These are phyloP conservation scores for Drosophila falleni DNA, from an alignment of 2,888 invertebrate genomes.

Conservation along the genomic window DNA sequence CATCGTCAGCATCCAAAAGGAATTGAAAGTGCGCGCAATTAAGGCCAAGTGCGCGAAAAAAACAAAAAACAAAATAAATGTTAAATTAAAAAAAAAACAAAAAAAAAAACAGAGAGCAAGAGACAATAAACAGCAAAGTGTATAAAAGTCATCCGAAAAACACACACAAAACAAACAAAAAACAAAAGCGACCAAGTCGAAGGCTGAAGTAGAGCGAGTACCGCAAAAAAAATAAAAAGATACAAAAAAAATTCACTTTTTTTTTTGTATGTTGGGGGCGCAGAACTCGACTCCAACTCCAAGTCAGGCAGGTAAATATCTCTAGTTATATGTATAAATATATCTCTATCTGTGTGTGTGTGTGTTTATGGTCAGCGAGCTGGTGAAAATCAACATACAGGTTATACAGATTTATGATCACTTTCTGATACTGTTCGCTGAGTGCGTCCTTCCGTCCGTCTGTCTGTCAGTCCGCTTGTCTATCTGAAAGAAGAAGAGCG, in stretches of 20 bases:
- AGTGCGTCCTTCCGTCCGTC: conserved; percentile 21
- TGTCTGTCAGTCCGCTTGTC: not conserved
- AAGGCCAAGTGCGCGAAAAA: conserved; percentile 76
- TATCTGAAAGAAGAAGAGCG: conserved; percentile 37
- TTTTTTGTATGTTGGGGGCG: conserved; percentile 30
- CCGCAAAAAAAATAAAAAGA: too few species aligned
- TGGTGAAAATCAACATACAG: conserved; percentile 75
- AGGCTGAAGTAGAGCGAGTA: conserved; percentile 63
- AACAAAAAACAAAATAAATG: conserved; percentile 23
- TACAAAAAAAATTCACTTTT: conserved; percentile 65
- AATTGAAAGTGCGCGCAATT: conserved; percentile 82
- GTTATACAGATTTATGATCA: conserved; percentile 77
- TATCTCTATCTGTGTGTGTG: conserved; percentile 1
- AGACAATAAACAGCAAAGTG: conserved; percentile 34
- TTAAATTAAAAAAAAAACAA: conserved; percentile 21
- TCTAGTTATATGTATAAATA: conserved; percentile 28
- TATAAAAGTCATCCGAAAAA: conserved; percentile 47
- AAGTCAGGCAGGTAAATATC: conserved; percentile 13
- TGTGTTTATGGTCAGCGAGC: conserved; percentile 23
- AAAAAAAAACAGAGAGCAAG: conserved; percentile 27
- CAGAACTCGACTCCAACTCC: conserved; percentile 38
- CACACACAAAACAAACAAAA: conserved; percentile 34
- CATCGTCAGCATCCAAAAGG: conserved; percentile 60
- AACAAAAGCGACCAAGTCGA: conserved; percentile 50
- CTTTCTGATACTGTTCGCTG: conserved; percentile 67